phyloP scores from a whole-genome alignment of 2,888 invertebrate genomes.

The Galerucella calmariensis region DNA sequence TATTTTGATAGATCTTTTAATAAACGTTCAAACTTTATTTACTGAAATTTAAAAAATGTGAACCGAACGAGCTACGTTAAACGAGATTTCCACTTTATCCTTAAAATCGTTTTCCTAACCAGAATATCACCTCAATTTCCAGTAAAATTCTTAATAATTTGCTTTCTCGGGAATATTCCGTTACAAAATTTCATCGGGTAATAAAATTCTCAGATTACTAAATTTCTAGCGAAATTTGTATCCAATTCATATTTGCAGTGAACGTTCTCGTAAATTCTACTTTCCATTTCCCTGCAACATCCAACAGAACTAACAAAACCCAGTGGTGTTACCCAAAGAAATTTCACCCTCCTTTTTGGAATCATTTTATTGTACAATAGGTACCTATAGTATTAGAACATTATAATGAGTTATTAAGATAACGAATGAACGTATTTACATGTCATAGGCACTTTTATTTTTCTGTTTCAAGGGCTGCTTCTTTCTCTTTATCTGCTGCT shows the following conservation, averaged over 20 bases:
- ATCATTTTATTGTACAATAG: neutral
- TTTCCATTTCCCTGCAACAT: conserved; percentile 18
- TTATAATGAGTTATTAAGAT: no score
- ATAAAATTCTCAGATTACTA: conserved; percentile 11
- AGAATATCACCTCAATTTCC: neutral
- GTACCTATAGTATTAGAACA: neutral
- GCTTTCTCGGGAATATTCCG: neutral
- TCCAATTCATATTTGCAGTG: conserved; percentile 26
- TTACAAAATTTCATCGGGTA: neutral
- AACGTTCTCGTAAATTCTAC: conserved; percentile 24
- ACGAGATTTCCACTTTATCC: neutral
- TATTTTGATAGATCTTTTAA: no score
- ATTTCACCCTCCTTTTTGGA: neutral
- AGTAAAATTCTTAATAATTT: neutral
- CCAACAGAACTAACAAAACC: conserved; percentile 2
- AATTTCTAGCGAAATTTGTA: conserved; percentile 21
- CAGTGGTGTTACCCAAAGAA: neutral
- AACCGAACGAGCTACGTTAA: no score
- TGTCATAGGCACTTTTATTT: no score
- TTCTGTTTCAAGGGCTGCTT: no score
- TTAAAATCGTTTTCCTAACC: neutral
- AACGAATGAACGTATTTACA: no score
- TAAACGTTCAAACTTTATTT: no score
- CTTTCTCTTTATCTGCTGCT: no score
- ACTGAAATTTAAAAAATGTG: no score